Evolutionary conservation across 2,113 vertebrate genomes (phyloP), one percentile per base, ranked within the genome.

Genomic region (Rutilus rutilus): DNA sequence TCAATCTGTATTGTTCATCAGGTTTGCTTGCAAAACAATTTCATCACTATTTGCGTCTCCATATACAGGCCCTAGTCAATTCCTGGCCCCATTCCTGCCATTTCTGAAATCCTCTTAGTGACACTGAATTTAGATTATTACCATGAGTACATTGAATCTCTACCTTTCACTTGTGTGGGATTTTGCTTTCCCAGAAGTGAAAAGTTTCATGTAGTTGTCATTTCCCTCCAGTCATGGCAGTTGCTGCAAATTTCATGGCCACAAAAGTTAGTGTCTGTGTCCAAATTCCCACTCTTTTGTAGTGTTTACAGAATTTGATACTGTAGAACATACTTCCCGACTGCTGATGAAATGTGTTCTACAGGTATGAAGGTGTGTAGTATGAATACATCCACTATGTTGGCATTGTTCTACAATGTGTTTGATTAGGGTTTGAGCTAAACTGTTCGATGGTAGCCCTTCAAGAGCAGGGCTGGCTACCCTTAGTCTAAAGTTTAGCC

Each of bases 71-170:
- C 47, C 27, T 69, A 12, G 21, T 65, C 67, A 17, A 42, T 74
- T 45, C 14, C 45, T 75, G 59, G 54, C 39, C 42, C 27, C 6
- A 11, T 57, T 42, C 25, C 67, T 23, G 5, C 86, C 21, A 65
- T 78, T 69, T 59, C 30, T 67, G 9, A n/a, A 88, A 88, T 82
- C 86, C 86, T 89, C 81, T 88, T 85, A 77, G 15, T 52, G 21
- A n/a, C 23, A 27, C 21, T 14, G 78, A 62, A 82, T 82, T 30
- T 6, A 69, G 78, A 81, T 82, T 69, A 52, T 82, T 69, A 52
- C 11, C 4, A 82, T 50, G 15, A 47, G 78, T 62, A 36, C 45
- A 52, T 52, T 52, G 45, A 52, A 82, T 82, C 42, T 52, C 27
- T 69, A 82, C 45, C 62, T 50, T 67, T 69, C 5, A 52, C 59